Percentiles rank a stretch among this genome's conserved stretches.
Evolutionary conservation across 2,888 invertebrate genomes (phyloP).

Genomic region (Drosophila tanythrix): DNA sequence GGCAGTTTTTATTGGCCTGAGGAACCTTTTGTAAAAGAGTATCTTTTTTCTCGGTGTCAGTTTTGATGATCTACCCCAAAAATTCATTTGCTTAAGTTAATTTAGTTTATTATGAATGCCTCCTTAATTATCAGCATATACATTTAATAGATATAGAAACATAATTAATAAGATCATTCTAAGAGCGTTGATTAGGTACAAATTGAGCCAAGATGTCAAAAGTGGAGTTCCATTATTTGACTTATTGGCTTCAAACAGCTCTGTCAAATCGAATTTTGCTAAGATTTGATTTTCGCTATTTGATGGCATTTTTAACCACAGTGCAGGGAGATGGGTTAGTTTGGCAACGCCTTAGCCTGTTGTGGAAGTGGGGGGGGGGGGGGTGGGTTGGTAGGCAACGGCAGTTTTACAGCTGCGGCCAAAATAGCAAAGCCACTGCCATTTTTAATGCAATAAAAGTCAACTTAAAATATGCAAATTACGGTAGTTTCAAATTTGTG

Average conservation of each 20-base stretch:
- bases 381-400: constrained; percentile 19
- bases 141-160: not conserved
- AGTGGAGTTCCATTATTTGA: not conserved
- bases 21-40: not conserved
- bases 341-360: constrained; percentile 44
- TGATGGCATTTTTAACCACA: constrained; percentile 26
- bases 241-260: not conserved
- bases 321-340: constrained; percentile 23
- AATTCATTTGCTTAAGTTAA: too few relatives aligned
- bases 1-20: not conserved
- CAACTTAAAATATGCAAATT: constrained; percentile 82
- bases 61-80: too few relatives aligned
- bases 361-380: not conserved
- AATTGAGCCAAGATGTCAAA: not conserved
- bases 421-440: constrained; percentile 75
- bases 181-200: not conserved
- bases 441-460: constrained; percentile 83
- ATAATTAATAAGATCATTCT: not conserved
- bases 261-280: not conserved
- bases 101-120: not conserved
- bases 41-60: not conserved
- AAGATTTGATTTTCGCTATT: not conserved
- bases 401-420: constrained; percentile 69
- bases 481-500: constrained; percentile 81
- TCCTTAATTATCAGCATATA: not conserved